phyloP scores from a whole-genome alignment of 2,888 invertebrate species.

The Chydorus sphaericus region DNA sequence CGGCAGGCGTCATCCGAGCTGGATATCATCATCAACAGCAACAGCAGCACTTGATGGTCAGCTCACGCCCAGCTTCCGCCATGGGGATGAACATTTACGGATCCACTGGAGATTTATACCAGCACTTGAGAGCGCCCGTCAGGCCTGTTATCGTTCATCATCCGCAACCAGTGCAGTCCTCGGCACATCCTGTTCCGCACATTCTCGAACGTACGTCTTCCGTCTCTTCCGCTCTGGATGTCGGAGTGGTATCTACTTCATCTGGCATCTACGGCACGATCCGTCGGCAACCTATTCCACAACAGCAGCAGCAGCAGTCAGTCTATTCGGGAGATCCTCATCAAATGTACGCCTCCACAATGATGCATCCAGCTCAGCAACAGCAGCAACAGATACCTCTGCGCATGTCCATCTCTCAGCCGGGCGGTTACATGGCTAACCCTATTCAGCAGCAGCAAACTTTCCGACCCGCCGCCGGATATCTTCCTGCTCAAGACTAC shows the following conservation, averaged over 20 bases:
- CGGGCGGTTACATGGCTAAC: conserved; percentile 27
- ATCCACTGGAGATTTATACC: conserved; percentile 18
- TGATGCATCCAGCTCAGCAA: neutral
- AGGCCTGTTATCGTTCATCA: conserved; percentile 13
- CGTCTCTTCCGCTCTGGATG: neutral
- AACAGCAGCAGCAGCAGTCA: neutral
- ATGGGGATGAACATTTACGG: conserved; percentile 19
- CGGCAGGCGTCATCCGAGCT: too few species aligned
- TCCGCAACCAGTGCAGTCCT: conserved; percentile 11
- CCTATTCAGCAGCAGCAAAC: conserved; percentile 20
- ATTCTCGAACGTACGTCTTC: conserved; percentile 4
- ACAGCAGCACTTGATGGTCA: neutral
- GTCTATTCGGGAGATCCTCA: neutral
- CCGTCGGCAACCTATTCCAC: conserved; percentile 1
- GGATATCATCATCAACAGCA: too few species aligned
- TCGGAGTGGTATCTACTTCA: too few species aligned
- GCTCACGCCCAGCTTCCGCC: conserved; percentile 9
- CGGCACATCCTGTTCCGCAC: conserved; percentile 12
- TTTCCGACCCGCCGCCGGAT: conserved; percentile 6
- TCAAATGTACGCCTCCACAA: neutral
- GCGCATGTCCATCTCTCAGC: conserved; percentile 30
- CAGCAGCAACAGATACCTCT: conserved; percentile 20
- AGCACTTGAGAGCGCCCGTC: conserved; percentile 15
- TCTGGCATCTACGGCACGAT: conserved; percentile 3
- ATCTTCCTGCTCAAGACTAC: neutral